Base-by-base conservation (phyloP, 2,888 invertebrate species). In the Antheraea assamensis region DNA sequence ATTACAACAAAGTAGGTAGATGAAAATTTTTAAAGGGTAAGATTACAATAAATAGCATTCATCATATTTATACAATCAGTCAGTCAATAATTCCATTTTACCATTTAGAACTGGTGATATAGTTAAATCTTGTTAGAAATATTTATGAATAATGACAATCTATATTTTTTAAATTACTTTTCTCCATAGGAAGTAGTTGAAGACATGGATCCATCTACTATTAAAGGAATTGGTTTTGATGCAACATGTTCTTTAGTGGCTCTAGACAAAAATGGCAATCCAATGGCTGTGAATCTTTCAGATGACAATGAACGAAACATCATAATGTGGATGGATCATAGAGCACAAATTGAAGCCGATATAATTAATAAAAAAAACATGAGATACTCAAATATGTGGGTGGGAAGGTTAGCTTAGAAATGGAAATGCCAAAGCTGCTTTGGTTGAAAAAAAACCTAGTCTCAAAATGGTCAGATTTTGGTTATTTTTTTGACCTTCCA, bases 161-260 rank as follows among this genome's bases (percentile, higher is more conserved):
- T n/a, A n/a, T n/a, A n/a, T n/a, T n/a, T n/a, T n/a, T n/a, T n/a
- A n/a, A n/a, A n/a, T n/a, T n/a, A n/a, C n/a, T 42, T 13, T 42
- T 72, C 72, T 72, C 87, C 89, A 74, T 86, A 97, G 97, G 93
- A 95, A 84, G 96, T 97, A 19, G 89, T 93, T n/a, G 82, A 87
- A 71, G 92, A 92, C 74, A 87, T 96, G 77, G 90, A 95, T 79
- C 95, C 95, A 73, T 87, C 92, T 75, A 91, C 85, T 80, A 95
- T 98, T n/a, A 96, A 96, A 91, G 98, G 98, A 24, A 96, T 99
- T 81, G 98, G 99, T 7, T 99, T 99, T 93, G 99, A 98, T 95
- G 99, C 99, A 24, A 99, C 99, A 19, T 99, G 99, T 88, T 99
- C 99, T 0, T 90, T 99, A 75, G 99, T 98, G 0, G 97, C 96